A percentile compares a stretch with the other conserved stretches of the same genome.
Evolutionary conservation across 2,113 vertebrate species (phyloP).

Genomic region (human (Homo sapiens)): GRCh38 chr6:112701001-112701500

Average conservation of each 20-base stretch:
- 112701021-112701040: background rate
- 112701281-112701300: background rate
- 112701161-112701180: background rate
- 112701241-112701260: background rate
- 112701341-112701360: background rate
- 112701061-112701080: background rate
- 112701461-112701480: background rate
- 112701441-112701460: background rate
- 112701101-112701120: background rate
- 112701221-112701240: background rate
- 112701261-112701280: background rate
- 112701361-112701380: background rate
- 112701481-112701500: constrained; percentile 25
- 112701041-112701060: background rate
- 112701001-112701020: background rate
- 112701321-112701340: rapidly evolving
- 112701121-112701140: background rate
- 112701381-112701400: background rate
- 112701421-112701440: background rate
- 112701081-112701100: background rate
- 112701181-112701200: background rate
- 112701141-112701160: background rate
- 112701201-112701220: background rate
- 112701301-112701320: background rate
- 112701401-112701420: background rate